Evolutionary conservation across 2,797 vertebrate species (phyloP), one percentile per base, ranked within the genome.

Genomic region (Anas bernieri): DNA sequence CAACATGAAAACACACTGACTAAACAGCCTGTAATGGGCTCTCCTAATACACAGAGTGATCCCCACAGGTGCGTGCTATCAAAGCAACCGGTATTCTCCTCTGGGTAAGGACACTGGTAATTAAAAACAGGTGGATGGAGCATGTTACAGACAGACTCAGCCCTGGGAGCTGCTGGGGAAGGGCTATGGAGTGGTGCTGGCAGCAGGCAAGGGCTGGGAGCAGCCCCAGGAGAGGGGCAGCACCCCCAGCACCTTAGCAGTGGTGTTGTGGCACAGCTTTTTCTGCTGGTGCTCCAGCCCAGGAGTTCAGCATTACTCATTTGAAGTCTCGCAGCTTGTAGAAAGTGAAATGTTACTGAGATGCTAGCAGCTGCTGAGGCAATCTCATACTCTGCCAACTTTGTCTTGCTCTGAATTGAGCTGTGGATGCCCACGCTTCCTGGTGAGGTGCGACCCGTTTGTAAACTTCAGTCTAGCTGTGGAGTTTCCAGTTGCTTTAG

Each of bases 181-280:
- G 41, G 31, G 59, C 68, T n/a, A 3, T 2, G 3, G 58, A 69
- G 31, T 0, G 12, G 8, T 11, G 35, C 41, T 64, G 41, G 77
- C 21, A 30, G 41, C 26, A 74, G 35, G 20, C 31, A 7, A 6
- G 0, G 17, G 26, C 66, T 86, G 69, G 30, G 20, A 83, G 30
- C 62, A 63, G 45, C 78, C 50, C 17, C 41, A 13, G n/a, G n/a
- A 77, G 35, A 17, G 20, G 5, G n/a, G 73, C 50, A 62, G 23
- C 33, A 39, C 23, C 7, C 23, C 9, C 7, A 12, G 21, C 5
- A 1, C 2, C 11, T 31, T 2, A 0, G 14, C 28, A 28, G 6
- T 4, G 30, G 30, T 41, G 37, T 37, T 52, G 30, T 54, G 50
- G 26, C 66, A 35, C 37, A 26, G 23, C 62, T 64, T 33, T 45